These are phyloP conservation scores for Apteryx mantelli DNA, from an alignment of 2,113 vertebrate species.

Conservation along the genomic window DNA sequence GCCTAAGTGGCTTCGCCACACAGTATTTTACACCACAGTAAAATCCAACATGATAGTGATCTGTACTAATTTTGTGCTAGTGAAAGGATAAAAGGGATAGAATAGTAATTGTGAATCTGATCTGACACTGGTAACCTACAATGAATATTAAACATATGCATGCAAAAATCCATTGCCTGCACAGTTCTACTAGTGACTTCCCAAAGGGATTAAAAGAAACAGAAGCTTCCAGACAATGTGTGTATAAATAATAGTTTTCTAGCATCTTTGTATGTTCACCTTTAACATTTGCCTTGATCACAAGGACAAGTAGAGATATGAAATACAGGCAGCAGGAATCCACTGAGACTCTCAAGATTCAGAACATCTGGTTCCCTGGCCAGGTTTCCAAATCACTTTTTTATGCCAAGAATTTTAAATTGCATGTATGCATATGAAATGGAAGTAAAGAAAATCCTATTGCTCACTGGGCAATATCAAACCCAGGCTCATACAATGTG, in stretches of 20 bases:
- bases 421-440: neutral
- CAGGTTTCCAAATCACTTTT: neutral
- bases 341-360: neutral
- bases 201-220: neutral
- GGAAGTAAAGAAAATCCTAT: neutral
- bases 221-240: neutral
- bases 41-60: neutral
- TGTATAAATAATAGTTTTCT: neutral
- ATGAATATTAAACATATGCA: neutral
- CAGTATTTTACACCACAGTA: neutral
- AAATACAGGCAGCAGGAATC: neutral
- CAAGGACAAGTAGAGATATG: neutral
- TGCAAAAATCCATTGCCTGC: neutral
- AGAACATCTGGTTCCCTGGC: neutral
- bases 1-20: neutral
- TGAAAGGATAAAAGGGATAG: neutral
- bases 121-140: neutral
- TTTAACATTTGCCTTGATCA: neutral
- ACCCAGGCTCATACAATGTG: neutral
- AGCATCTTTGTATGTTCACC: neutral
- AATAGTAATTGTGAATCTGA: neutral
- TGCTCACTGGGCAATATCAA: neutral
- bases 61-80: neutral
- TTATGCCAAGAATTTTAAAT: neutral
- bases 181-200: neutral